Evolutionary conservation across 2,888 invertebrate genomes (phyloP), one percentile per base, ranked within the genome.

Genomic region (Punctoribates punctum): DNA sequence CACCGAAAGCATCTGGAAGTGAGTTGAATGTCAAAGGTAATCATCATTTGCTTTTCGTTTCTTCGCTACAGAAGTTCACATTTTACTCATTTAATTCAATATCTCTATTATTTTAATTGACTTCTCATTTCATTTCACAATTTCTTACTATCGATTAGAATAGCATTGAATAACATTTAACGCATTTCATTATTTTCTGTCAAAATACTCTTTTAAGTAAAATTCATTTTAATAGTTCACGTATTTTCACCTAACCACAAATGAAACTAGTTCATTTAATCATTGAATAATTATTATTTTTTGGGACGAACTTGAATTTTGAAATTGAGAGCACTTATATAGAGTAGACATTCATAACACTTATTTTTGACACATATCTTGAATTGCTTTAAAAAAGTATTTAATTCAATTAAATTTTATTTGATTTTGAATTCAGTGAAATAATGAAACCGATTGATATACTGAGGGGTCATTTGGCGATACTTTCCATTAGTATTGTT

Each of bases 21-120:
- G 27, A 62, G 13, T 17, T 70, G 17, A 5, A 70, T 70, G 42
- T 42, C 70, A 70, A 70, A 70, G 70, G 70, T 70, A 70, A 70
- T 23, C 17, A 17, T 13, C 17, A 60, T 42, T 42, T 25, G 27
- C 25, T 27, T 60, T 23, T 27, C 27, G 27, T 60, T 25, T 20
- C 11, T 51, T n/a, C 20, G 2, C 9, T 51, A 2, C 20, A 51
- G 11, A 42, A 42, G 42, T 42, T 42, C 42, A 42, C 8, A 11
- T 42, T 51, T 51, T 51, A 51, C 20, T 51, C 20, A 51, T n/a
- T 51, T 51, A 17, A 51, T 51, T 51, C 5, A n/a, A 51, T 51
- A 42, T 42, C 42, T 9, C 13, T 42, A 42, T 11, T 42, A 42
- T 42, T 42, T 42, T 13, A 42, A 42, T 42, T 13, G 4, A 42